Conservation (phyloP, 2,113 vertebrate species). For the Pachypanchax playfairii region DNA sequence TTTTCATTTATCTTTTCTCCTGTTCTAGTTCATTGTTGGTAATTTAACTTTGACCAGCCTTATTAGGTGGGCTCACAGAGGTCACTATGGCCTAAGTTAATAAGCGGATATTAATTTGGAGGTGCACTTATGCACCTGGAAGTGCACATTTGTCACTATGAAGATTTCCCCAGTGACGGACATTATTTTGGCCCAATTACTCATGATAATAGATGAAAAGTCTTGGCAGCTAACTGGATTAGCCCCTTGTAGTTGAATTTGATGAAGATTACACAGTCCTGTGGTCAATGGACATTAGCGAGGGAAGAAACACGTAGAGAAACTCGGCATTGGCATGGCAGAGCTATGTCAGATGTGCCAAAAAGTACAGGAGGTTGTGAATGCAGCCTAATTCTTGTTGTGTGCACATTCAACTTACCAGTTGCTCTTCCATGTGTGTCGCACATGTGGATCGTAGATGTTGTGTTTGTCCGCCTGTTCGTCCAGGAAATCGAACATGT, state of each 20-base stretch:
- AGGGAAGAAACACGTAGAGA: constrained; percentile 56
- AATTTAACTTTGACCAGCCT: constrained; percentile 64
- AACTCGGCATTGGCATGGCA: constrained; percentile 56
- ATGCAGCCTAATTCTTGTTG: background rate
- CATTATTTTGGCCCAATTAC: constrained; percentile 61
- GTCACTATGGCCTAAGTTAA: constrained; percentile 62
- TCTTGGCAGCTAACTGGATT: constrained; percentile 65
- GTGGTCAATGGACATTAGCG: constrained; percentile 69
- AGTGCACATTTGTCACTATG: constrained; percentile 56
- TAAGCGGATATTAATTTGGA: constrained; percentile 66
- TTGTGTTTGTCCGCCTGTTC: constrained; percentile 97
- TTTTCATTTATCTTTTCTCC: background rate
- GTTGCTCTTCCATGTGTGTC: constrained; percentile 99
- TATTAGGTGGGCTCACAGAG: constrained; percentile 59
- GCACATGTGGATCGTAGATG: constrained; percentile 95
- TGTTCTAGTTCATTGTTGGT: constrained; percentile 78
- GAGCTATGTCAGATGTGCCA: constrained; percentile 45
- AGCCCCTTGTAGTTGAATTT: constrained; percentile 69
- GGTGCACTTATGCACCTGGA: constrained; percentile 56
- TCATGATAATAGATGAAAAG: constrained; percentile 60
- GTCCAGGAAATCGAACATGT: constrained; percentile 99
- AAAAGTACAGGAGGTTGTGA: constrained; percentile 9
- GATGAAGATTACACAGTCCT: constrained; percentile 75
- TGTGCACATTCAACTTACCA: constrained; percentile 84
- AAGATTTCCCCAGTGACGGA: constrained; percentile 53